phyloP scores from a whole-genome alignment of 2,113 vertebrate genomes.

The Tetrax tetrax region DNA sequence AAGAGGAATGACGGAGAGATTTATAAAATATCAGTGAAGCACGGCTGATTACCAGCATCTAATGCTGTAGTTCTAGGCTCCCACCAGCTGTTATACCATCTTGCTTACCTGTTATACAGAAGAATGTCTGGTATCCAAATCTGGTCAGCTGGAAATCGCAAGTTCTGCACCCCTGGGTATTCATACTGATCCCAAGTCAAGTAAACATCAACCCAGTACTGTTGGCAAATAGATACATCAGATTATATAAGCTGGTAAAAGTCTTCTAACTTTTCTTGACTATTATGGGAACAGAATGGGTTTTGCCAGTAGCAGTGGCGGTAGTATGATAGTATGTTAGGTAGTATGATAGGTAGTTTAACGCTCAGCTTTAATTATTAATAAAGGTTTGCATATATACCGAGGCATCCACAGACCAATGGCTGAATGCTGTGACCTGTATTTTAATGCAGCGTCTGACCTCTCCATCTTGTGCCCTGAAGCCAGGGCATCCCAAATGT shows the following conservation, averaged over 20 bases:
- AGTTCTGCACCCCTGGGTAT: conserved; percentile 86
- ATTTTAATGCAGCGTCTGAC: neutral
- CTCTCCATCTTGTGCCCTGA: neutral
- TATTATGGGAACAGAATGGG: neutral
- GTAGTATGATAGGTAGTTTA: neutral
- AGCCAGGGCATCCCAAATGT: neutral
- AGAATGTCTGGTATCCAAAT: conserved; percentile 92
- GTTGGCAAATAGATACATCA: conserved; percentile 16
- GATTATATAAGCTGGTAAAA: neutral
- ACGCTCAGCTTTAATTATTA: neutral
- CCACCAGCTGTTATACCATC: fast-evolving
- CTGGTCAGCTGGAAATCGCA: conserved; percentile 85
- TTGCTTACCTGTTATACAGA: conserved; percentile 88
- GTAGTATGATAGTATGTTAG: neutral
- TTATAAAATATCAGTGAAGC: neutral
- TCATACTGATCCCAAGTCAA: conserved; percentile 85
- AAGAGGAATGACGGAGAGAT: neutral
- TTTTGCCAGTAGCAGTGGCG: neutral
- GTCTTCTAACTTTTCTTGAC: neutral
- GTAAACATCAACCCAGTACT: conserved; percentile 87
- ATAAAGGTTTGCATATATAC: neutral
- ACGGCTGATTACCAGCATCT: neutral
- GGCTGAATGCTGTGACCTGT: neutral
- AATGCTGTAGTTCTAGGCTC: neutral
- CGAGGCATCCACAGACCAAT: neutral